Conservation (phyloP, 2,113 vertebrate species). For the Nibea albiflora region DNA sequence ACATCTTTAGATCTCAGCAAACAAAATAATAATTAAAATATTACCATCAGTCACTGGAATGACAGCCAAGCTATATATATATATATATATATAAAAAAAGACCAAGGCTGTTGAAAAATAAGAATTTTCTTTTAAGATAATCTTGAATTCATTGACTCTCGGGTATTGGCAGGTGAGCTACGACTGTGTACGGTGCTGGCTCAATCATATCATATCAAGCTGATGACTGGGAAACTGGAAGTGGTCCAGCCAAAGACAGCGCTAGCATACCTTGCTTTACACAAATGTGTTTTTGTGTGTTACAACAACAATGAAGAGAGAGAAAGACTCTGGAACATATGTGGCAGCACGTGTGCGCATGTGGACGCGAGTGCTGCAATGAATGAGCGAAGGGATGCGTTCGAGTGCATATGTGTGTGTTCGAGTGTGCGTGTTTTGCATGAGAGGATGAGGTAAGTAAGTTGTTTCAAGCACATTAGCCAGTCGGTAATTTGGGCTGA, state of each 20-base stretch:
- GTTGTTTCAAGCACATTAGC: constrained; percentile 66
- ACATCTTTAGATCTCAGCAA: background rate
- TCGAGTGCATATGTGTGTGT: constrained; percentile 36
- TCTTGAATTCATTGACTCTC: background rate
- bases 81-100: background rate
- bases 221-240: constrained; percentile 26
- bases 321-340: background rate
- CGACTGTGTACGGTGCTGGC: background rate
- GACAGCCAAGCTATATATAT: background rate
- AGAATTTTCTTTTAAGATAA: background rate
- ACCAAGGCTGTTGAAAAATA: background rate
- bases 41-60: background rate
- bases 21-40: constrained; percentile 1
- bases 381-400: background rate
- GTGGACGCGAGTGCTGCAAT: constrained; percentile 1
- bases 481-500: constrained; percentile 66
- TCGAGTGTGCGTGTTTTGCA: constrained; percentile 40
- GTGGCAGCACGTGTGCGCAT: constrained; percentile 12
- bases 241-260: constrained; percentile 9
- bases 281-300: constrained; percentile 4
- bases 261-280: background rate
- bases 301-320: constrained; percentile 18
- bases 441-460: constrained; percentile 57
- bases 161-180: background rate
- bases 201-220: constrained; percentile 8